Evolutionary conservation across 35 echinoderm and acorn worm genomes (phyloP).

Genomic region (Apostichopus californicus): DNA sequence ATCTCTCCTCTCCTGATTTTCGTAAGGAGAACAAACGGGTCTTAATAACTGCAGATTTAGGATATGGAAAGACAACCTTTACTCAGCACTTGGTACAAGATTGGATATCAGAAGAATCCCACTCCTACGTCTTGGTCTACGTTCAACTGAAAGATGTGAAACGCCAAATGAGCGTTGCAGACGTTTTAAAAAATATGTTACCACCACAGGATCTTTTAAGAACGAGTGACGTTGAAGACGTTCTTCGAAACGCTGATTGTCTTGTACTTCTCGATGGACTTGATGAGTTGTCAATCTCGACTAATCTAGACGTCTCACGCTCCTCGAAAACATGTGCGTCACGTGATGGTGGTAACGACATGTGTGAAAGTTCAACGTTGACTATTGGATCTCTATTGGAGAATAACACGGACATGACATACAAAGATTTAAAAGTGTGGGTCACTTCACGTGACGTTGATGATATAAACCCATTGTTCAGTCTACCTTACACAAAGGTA

Average conservation of each 20-base stretch:
- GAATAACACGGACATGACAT: background rate
- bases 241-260: background rate
- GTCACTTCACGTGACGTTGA: constrained; percentile 15
- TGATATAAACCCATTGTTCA: background rate
- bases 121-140: background rate
- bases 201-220: background rate
- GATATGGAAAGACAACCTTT: constrained; percentile 45
- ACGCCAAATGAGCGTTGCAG: background rate
- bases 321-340: no score
- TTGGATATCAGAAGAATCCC: background rate
- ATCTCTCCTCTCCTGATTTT: background rate
- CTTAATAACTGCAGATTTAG: constrained; percentile 16
- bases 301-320: background rate
- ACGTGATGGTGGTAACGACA: background rate
- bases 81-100: constrained; percentile 12
- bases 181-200: background rate
- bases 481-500: background rate
- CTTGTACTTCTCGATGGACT: constrained; percentile 28
- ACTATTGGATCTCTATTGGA: constrained; percentile 14
- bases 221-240: background rate
- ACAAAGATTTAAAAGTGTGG: background rate
- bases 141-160: constrained; percentile 19
- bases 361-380: background rate
- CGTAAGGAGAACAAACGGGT: background rate
- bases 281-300: constrained; percentile 5